These are phyloP conservation scores for Napeogenes inachia DNA, from an alignment of 2,888 invertebrate species.

Conservation along the genomic window DNA sequence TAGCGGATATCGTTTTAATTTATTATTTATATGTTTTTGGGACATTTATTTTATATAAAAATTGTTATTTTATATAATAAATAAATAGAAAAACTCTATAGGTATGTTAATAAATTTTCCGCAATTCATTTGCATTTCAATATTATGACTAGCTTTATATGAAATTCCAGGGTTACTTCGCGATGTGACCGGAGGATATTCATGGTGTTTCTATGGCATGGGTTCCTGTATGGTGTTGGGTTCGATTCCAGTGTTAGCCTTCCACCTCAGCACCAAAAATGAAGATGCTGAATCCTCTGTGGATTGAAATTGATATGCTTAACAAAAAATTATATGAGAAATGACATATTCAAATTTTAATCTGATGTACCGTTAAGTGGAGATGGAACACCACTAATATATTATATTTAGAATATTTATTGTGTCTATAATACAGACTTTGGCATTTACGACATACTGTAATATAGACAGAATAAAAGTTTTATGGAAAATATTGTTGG, in stretches of 20 bases:
- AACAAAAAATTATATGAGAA: not conserved
- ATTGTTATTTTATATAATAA: too few relatives aligned
- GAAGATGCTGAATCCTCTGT: conserved; percentile 62
- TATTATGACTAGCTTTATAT: conserved; percentile 19
- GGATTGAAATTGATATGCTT: conserved; percentile 44
- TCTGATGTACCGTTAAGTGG: not conserved
- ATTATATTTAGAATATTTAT: too few relatives aligned
- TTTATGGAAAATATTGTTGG: too few relatives aligned
- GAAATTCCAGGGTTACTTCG: conserved; percentile 74
- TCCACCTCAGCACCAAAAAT: conserved; percentile 62
- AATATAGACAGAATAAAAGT: too few relatives aligned
- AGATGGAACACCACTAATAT: not conserved
- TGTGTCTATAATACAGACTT: too few relatives aligned
- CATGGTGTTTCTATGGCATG: conserved; percentile 86
- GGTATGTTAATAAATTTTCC: too few relatives aligned
- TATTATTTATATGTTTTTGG: too few relatives aligned
- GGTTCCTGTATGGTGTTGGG: conserved; percentile 86
- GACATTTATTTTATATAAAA: too few relatives aligned
- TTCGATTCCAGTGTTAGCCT: conserved; percentile 79
- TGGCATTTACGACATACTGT: too few relatives aligned
- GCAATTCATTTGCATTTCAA: not conserved
- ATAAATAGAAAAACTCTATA: too few relatives aligned
- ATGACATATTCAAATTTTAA: not conserved
- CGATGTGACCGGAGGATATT: conserved; percentile 84
- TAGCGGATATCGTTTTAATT: too few relatives aligned